Evolutionary conservation across 2,797 vertebrate species (phyloP).

Genomic region (Enteromius treurensis): DNA sequence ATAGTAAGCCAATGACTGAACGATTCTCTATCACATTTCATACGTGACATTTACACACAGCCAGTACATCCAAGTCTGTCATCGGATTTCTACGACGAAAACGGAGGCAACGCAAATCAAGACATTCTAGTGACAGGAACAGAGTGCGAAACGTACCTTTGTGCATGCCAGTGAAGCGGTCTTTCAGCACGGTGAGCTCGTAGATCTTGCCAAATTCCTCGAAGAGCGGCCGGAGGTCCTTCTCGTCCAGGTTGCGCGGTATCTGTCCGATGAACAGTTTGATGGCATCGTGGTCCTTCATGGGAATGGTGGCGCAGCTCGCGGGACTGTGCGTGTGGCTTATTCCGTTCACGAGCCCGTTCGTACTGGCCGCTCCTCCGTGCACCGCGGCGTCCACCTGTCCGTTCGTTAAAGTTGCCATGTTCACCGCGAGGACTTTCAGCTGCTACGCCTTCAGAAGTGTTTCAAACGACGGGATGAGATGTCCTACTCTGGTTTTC

Average conservation of each 20-base stretch:
- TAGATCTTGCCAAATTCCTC: constrained; percentile 99
- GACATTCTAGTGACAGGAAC: constrained; percentile 24
- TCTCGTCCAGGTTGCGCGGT: constrained; percentile 99
- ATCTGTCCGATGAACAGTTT: constrained; percentile 99
- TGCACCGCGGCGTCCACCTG: constrained; percentile 95
- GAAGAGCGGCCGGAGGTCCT: constrained; percentile 98
- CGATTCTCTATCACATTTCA: neutral
- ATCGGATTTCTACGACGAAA: constrained; percentile 4
- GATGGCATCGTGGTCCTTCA: constrained; percentile 99
- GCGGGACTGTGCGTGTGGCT: constrained; percentile 96
- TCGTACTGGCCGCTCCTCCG: constrained; percentile 89
- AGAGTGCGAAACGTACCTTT: constrained; percentile 85
- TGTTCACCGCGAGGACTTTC: constrained; percentile 82
- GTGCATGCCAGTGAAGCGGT: constrained; percentile 99
- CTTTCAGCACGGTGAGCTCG: constrained; percentile 98
- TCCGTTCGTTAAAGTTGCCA: constrained; percentile 99
- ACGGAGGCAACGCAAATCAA: constrained; percentile 19
- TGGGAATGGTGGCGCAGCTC: constrained; percentile 97
- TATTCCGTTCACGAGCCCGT: constrained; percentile 99
- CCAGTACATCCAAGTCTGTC: constrained; percentile 18
- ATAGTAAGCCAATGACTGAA: neutral
- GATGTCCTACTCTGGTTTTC: constrained; percentile 72
- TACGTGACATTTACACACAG: neutral
- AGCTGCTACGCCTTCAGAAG: constrained; percentile 61
- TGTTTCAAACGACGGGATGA: constrained; percentile 69